Evolutionary conservation across 1,140 invertebrate species (phyloP).

Genomic region (Lasaia peninsularis): DNA sequence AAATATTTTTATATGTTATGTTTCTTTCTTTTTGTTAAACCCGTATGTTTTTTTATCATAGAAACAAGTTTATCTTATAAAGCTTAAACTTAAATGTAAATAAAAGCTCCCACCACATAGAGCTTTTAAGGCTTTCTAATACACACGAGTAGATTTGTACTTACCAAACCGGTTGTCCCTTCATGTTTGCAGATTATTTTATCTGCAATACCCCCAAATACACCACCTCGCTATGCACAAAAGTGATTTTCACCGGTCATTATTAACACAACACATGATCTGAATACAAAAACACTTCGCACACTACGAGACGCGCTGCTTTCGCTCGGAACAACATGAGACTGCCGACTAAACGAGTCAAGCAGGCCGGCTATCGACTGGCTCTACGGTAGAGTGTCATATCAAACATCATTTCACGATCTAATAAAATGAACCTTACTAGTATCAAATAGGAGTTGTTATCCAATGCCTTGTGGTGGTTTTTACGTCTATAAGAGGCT

Average conservation of each 20-base stretch:
- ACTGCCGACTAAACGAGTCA: conserved; percentile 39
- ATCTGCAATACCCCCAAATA: conserved; percentile 51
- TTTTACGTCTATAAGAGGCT: neutral
- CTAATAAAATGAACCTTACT: neutral
- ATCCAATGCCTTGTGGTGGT: neutral
- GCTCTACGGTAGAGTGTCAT: conserved; percentile 6
- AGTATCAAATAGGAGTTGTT: neutral
- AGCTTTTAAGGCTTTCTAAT: conserved; percentile 52
- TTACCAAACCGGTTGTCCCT: conserved; percentile 74
- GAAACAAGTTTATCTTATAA: neutral
- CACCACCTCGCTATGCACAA: conserved; percentile 51
- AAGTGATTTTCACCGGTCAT: conserved; percentile 61
- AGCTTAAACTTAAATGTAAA: neutral
- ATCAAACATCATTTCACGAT: conserved; percentile 11
- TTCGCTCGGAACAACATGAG: conserved; percentile 37
- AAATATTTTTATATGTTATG: too few species aligned
- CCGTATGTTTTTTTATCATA: too few species aligned
- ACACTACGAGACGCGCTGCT: conserved; percentile 29
- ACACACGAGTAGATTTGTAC: conserved; percentile 37
- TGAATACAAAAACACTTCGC: conserved; percentile 39
- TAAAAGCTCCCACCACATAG: neutral
- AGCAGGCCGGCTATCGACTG: conserved; percentile 23
- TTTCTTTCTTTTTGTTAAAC: too few species aligned
- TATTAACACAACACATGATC: conserved; percentile 57
- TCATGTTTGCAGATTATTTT: conserved; percentile 54